Evolutionary conservation across 2,888 invertebrate genomes (phyloP).

Genomic region (Cryptus viduatorius): DNA sequence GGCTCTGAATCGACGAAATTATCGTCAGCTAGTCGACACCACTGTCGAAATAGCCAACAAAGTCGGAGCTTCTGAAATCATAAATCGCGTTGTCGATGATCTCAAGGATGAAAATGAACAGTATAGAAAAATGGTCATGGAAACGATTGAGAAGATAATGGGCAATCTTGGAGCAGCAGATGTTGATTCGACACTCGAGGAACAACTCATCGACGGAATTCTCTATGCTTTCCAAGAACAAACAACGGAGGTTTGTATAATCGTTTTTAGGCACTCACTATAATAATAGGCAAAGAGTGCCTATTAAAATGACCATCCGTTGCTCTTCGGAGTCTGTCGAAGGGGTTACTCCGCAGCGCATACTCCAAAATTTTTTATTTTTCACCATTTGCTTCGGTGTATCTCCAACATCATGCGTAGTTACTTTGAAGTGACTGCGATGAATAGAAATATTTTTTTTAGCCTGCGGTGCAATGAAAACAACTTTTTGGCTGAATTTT

Average conservation of each 20-base stretch:
- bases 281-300: too few species aligned
- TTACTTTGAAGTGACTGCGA: too few species aligned
- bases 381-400: too few species aligned
- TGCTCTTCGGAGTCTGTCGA: too few species aligned
- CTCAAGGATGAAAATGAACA: conserved; percentile 99
- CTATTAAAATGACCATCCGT: too few species aligned
- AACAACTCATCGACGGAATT: conserved; percentile 99
- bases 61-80: conserved; percentile 99
- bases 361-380: too few species aligned
- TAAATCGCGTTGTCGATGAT: conserved; percentile 99
- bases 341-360: too few species aligned
- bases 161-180: conserved; percentile 99
- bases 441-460: too few species aligned
- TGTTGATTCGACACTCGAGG: conserved; percentile 98
- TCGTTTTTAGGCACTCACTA: too few species aligned
- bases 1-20: conserved; percentile 99
- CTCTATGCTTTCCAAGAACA: conserved; percentile 99
- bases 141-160: conserved; percentile 99
- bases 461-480: too few species aligned
- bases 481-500: too few species aligned
- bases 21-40: conserved; percentile 97
- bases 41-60: conserved; percentile 99
- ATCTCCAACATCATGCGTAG: too few species aligned
- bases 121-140: conserved; percentile 99
- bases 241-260: conserved; percentile 97